Percentiles rank a stretch among this genome's conserved stretches.
phyloP scores from a whole-genome alignment of 2,113 vertebrate genomes.

The Rafetus swinhoei region DNA sequence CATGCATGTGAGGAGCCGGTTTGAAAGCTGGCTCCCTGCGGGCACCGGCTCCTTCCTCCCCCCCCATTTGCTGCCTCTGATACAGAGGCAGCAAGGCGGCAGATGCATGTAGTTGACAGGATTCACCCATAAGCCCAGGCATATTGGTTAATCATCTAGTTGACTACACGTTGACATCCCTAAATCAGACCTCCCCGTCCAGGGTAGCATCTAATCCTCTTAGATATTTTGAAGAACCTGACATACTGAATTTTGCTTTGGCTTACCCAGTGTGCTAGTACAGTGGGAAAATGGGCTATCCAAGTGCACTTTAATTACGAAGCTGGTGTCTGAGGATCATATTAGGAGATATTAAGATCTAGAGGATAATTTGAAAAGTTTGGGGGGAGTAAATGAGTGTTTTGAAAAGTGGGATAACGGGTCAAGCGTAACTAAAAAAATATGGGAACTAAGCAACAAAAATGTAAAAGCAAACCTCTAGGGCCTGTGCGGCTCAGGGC shows the following conservation, averaged over 20 bases:
- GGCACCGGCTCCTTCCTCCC: too few relatives aligned
- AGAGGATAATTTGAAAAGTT: background rate
- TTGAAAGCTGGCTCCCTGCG: too few relatives aligned
- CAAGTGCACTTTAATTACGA: conserved; percentile 27
- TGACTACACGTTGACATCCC: too few relatives aligned
- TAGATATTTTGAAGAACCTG: conserved; percentile 19
- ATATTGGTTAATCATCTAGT: too few relatives aligned
- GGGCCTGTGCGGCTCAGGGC: background rate
- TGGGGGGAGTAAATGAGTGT: background rate
- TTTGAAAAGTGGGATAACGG: background rate
- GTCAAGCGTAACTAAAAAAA: conserved; percentile 6
- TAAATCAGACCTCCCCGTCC: background rate
- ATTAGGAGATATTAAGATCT: background rate
- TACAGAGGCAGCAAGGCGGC: too few relatives aligned
- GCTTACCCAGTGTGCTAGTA: background rate
- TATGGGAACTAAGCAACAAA: background rate
- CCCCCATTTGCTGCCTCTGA: too few relatives aligned
- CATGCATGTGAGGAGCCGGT: too few relatives aligned
- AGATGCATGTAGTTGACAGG: too few relatives aligned
- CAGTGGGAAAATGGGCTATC: background rate
- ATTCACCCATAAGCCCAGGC: too few relatives aligned
- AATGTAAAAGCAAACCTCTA: background rate
- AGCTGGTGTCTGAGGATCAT: background rate
- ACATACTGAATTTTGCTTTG: conserved; percentile 2
- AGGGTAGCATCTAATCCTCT: background rate